Evolutionary conservation across 2,113 vertebrate species (phyloP), one percentile per base, ranked within the genome.

Genomic region (Misgurnus anguillicaudatus): DNA sequence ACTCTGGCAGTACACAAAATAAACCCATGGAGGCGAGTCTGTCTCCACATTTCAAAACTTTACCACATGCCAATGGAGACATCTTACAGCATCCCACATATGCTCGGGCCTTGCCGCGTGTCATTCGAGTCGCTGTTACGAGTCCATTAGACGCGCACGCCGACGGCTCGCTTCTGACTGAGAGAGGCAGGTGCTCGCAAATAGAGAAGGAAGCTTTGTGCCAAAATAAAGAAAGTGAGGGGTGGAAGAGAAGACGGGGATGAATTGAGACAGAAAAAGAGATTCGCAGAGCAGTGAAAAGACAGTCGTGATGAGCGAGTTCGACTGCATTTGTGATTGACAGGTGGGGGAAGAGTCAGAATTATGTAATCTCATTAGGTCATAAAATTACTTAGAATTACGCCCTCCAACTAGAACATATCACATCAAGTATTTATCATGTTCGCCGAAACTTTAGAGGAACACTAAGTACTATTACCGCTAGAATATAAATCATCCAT

Each of bases 151-250:
- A 65, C 58, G 64, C 8, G 39, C 65, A 48, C 9, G 9, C 31
- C 19, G 14, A 60, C 21, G 4, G 51, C 31, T 78, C 64, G 11
- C n/a, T 51, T 36, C 31, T 41, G 24, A 62, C 24, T 1, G 76
- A 36, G 65, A 11, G 55, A n/a, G 42, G 13, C 67, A 14, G 24
- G 42, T 19, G 38, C 36, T 58, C 24, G 24, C 24, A 55, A 74
- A 55, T 17, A 13, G 55, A 62, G 47, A 31, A 10, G 57, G 65
- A 3, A 48, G 58, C 39, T 77, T 72, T 65, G 70, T 47, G 61
- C 70, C 70, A 80, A 80, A 65, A 48, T 72, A 45, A 73, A 72
- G 36, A 11, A 72, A 58, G 36, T 57, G 60, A 65, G 62, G 24
- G 67, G 41, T 53, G 24, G 6, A 64, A 69, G 39, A 76, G 6